phyloP scores from a whole-genome alignment of 2,888 invertebrate species.

The Drosophila lutescens region DNA sequence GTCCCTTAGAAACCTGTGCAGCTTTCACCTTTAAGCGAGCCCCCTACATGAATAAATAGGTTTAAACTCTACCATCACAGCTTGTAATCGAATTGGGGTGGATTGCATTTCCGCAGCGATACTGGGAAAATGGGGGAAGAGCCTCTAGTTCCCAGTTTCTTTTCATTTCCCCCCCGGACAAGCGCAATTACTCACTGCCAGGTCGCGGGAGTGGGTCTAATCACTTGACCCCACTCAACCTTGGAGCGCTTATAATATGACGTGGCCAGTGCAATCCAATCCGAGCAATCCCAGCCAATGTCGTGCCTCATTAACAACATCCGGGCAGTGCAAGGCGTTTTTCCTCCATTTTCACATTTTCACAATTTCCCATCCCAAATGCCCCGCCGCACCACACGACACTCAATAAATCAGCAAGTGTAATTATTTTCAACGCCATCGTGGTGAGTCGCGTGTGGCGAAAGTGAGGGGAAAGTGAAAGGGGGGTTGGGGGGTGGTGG shows the following conservation, averaged over 20 bases:
- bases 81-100: constrained; percentile 9
- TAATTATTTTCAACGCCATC: constrained; percentile 73
- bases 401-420: constrained; percentile 77
- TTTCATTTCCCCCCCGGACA: neutral
- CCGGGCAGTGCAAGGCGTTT: constrained; percentile 48
- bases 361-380: neutral
- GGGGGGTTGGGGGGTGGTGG: constrained; percentile 5
- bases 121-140: neutral
- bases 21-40: neutral
- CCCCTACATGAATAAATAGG: constrained; percentile 1
- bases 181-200: constrained; percentile 25
- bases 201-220: constrained; percentile 19
- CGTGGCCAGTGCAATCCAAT: constrained; percentile 49
- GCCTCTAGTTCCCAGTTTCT: neutral
- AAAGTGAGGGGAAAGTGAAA: neutral
- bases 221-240: constrained; percentile 41
- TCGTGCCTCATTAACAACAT: constrained; percentile 72
- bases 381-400: constrained; percentile 47
- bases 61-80: neutral
- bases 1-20: neutral
- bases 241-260: constrained; percentile 40
- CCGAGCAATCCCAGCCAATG: constrained; percentile 47
- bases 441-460: constrained; percentile 41
- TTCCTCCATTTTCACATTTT: too few relatives aligned
- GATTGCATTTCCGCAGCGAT: constrained; percentile 5